Conservation (phyloP, 2,888 invertebrate genomes). For the Temnothorax unifasciatus region DNA sequence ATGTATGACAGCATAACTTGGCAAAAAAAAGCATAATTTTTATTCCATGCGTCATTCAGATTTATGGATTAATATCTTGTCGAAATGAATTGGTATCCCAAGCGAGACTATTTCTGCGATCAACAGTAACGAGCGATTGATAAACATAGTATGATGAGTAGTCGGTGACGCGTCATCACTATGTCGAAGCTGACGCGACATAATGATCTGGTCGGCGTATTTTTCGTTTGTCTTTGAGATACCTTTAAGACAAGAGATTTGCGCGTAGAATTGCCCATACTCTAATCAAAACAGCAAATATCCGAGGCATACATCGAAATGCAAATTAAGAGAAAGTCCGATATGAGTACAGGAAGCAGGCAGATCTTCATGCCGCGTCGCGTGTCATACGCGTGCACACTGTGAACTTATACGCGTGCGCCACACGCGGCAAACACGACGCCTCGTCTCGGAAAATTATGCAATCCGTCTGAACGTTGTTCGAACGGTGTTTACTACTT, state of each 20-base stretch:
- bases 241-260: slow-evolving; percentile 54
- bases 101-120: slow-evolving; percentile 29
- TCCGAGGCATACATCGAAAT: slow-evolving; percentile 66
- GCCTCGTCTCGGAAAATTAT: slow-evolving; percentile 54
- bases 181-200: slow-evolving; percentile 47
- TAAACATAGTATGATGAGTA: slow-evolving; percentile 11
- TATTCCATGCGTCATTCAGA: slow-evolving; percentile 17
- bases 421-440: slow-evolving; percentile 12
- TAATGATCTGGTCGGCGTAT: slow-evolving; percentile 60
- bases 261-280: slow-evolving; percentile 54
- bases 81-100: slow-evolving; percentile 6
- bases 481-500: slow-evolving; percentile 56
- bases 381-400: slow-evolving; percentile 55
- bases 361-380: slow-evolving; percentile 54
- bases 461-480: slow-evolving; percentile 58
- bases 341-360: slow-evolving; percentile 59
- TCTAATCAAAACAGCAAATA: slow-evolving; percentile 73
- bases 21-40: slow-evolving; percentile 29
- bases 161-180: background rate
- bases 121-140: slow-evolving; percentile 20
- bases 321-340: slow-evolving; percentile 79
- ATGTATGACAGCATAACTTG: slow-evolving; percentile 29
- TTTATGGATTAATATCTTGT: slow-evolving; percentile 30
- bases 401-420: slow-evolving; percentile 29
- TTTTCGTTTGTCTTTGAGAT: slow-evolving; percentile 58